These are phyloP conservation scores for Standfussiana lucernea DNA, from an alignment of 2,888 invertebrate genomes.

Conservation along the genomic window DNA sequence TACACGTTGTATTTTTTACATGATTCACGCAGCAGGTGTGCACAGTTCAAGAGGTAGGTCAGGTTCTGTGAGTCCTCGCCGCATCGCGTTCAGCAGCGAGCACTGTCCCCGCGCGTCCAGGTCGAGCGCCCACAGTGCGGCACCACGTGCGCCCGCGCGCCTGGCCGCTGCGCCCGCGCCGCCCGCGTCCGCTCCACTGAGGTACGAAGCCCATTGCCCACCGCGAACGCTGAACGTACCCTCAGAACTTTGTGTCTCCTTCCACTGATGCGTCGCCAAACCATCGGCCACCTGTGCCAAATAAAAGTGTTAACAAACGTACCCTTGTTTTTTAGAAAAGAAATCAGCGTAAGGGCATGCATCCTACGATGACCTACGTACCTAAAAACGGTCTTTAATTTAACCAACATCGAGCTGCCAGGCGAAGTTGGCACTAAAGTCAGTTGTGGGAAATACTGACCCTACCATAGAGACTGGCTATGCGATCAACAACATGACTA, in stretches of 20 bases:
- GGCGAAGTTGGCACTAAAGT: not conserved
- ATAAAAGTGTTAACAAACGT: not conserved
- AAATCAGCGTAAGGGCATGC: not conserved
- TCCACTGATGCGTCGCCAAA: conserved; percentile 91
- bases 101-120: conserved; percentile 94
- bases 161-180: conserved; percentile 91
- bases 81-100: conserved; percentile 92
- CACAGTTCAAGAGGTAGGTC: conserved; percentile 76
- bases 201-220: conserved; percentile 95
- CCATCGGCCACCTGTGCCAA: conserved; percentile 89
- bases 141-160: conserved; percentile 92
- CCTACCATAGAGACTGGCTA: too few relatives aligned
- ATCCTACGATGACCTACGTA: not conserved
- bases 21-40: conserved; percentile 51
- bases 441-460: not conserved
- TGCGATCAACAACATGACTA: not conserved
- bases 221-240: conserved; percentile 94
- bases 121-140: conserved; percentile 95
- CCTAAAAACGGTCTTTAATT: not conserved
- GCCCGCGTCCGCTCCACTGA: conserved; percentile 92
- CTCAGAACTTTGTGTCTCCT: conserved; percentile 89
- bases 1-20: not conserved
- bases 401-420: not conserved
- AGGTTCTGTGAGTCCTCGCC: conserved; percentile 82
- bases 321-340: not conserved